Evolutionary conservation across 1,140 invertebrate genomes (phyloP).

Genomic region (Leucophenga varia): DNA sequence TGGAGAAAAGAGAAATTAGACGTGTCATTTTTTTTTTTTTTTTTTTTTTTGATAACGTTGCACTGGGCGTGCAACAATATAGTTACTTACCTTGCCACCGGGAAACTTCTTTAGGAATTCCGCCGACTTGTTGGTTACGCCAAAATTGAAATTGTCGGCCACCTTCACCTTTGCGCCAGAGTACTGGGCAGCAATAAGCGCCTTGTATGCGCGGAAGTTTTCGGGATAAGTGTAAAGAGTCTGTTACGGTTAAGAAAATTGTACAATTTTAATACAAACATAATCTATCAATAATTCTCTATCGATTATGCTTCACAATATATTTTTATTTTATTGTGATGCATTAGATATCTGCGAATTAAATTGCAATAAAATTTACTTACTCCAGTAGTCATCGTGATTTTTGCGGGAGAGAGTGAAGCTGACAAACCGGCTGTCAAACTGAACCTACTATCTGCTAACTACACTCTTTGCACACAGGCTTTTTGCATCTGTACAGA

Average conservation of each 20-base stretch:
- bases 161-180: slow-evolving; percentile 86
- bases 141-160: slow-evolving; percentile 84
- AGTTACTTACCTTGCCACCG: slow-evolving; percentile 79
- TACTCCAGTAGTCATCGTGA: slow-evolving; percentile 56
- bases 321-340: slow-evolving; percentile 28
- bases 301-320: slow-evolving; percentile 8
- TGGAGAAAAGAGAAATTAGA: no score
- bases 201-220: slow-evolving; percentile 93
- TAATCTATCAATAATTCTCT: no score
- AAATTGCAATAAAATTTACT: slow-evolving; percentile 27
- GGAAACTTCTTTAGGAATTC: slow-evolving; percentile 93
- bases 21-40: no score
- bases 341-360: slow-evolving; percentile 34
- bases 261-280: slow-evolving; percentile 1
- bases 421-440: slow-evolving; percentile 8
- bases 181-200: slow-evolving; percentile 92
- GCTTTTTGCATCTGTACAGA: no score
- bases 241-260: no score
- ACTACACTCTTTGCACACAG: slow-evolving; percentile 2
- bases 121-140: slow-evolving; percentile 86
- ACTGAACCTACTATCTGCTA: slow-evolving; percentile 4
- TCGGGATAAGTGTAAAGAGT: slow-evolving; percentile 95
- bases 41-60: slow-evolving; percentile 35
- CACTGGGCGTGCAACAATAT: slow-evolving; percentile 11
- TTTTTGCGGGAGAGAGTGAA: slow-evolving; percentile 40